Percentiles rank a stretch among this genome's conserved stretches.
Evolutionary conservation across 2,888 invertebrate genomes (phyloP).

Genomic region (Troglohyphantes excavatus): DNA sequence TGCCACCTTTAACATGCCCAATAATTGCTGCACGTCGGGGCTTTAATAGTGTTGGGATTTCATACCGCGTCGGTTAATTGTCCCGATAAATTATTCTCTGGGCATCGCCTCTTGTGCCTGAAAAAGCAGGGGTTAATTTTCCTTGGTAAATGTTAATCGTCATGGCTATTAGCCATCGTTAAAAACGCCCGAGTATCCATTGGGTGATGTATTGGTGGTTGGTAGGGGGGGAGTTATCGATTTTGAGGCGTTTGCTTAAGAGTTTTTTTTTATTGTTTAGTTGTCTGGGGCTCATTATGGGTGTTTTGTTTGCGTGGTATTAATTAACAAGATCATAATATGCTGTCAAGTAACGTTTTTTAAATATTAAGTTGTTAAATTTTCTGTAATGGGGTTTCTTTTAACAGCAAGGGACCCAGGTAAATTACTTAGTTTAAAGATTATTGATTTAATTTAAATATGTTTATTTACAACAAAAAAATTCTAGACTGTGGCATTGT

Average conservation of each 20-base stretch:
- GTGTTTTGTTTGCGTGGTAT: background rate
- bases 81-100: constrained; percentile 62
- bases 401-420: too few relatives aligned
- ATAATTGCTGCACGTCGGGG: constrained; percentile 58
- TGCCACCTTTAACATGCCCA: background rate
- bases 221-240: background rate
- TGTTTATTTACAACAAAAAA: too few relatives aligned
- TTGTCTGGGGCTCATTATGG: background rate
- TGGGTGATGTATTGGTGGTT: background rate
- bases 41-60: constrained; percentile 50
- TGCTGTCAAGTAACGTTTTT: too few relatives aligned
- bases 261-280: background rate
- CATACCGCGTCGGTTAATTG: constrained; percentile 68
- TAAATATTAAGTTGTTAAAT: too few relatives aligned
- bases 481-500: too few relatives aligned
- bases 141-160: constrained; percentile 42
- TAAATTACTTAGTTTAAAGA: too few relatives aligned
- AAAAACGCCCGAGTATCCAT: constrained; percentile 19
- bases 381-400: too few relatives aligned
- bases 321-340: background rate
- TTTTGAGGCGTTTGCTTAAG: background rate
- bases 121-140: constrained; percentile 52
- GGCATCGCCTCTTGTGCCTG: background rate
- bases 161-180: constrained; percentile 54
- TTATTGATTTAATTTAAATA: too few relatives aligned